phyloP scores from a whole-genome alignment of 2,113 vertebrate genomes.

The Cynoglossus semilaevis region DNA sequence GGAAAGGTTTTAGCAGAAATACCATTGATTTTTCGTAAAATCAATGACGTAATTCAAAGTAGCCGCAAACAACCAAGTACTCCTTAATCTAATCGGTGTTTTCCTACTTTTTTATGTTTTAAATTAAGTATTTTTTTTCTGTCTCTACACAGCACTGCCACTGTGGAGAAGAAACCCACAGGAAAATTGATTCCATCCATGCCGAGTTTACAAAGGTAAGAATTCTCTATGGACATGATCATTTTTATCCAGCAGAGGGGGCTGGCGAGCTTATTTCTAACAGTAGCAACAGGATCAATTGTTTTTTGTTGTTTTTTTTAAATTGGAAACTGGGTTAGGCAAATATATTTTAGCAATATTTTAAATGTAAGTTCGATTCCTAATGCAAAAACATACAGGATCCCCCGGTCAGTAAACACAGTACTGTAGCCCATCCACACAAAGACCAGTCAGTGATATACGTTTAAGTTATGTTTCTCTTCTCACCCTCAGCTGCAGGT shows the following conservation, averaged over 20 bases:
- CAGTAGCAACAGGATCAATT: too few species aligned
- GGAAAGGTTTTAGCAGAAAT: too few species aligned
- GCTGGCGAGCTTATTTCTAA: background rate
- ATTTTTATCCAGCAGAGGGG: conserved; percentile 2
- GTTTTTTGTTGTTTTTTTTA: background rate
- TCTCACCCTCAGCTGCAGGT: conserved; percentile 75
- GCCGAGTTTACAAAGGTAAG: conserved; percentile 67
- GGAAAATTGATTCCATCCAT: conserved; percentile 54
- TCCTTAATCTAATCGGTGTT: too few species aligned
- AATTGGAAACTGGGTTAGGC: background rate
- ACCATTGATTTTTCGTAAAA: too few species aligned
- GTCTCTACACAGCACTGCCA: conserved; percentile 62
- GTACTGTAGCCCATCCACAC: background rate
- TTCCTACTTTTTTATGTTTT: too few species aligned
- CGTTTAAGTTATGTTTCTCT: conserved; percentile 9
- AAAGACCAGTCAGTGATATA: background rate
- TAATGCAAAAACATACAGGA: too few species aligned
- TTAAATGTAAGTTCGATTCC: too few species aligned
- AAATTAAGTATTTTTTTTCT: background rate
- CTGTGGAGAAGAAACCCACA: conserved; percentile 65
- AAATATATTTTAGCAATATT: too few species aligned
- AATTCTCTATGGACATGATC: background rate
- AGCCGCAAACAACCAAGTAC: too few species aligned
- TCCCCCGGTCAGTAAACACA: too few species aligned
- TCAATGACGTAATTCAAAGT: too few species aligned